Conservation (phyloP, 2,113 vertebrate genomes). For the Copsychus sechellarum region DNA sequence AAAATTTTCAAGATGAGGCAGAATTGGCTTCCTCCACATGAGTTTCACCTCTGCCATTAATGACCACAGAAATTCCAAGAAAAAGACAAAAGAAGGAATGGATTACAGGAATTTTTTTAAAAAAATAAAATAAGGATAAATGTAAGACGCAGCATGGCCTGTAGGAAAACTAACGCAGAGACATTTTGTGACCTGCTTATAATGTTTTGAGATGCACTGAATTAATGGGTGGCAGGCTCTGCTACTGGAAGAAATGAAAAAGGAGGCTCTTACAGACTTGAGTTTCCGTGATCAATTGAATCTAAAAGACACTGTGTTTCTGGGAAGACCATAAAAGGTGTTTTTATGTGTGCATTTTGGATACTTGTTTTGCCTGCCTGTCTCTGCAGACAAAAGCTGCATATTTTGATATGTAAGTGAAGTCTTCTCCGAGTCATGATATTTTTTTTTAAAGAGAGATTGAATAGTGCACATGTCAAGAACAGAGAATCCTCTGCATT, state of each 20-base stretch:
- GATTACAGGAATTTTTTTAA: not conserved
- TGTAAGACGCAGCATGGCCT: not conserved
- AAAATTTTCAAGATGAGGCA: not conserved
- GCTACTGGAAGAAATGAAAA: not conserved
- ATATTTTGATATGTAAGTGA: constrained; percentile 61
- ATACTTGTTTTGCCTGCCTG: constrained; percentile 48
- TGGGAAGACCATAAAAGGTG: not conserved
- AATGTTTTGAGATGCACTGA: not conserved
- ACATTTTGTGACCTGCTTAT: not conserved
- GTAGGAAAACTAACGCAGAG: not conserved
- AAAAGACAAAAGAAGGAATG: not conserved
- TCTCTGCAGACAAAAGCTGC: constrained; percentile 53
- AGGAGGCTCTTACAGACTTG: not conserved
- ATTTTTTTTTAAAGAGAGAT: constrained; percentile 46
- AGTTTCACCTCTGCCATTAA: not conserved
- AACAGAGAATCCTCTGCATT: constrained; percentile 74
- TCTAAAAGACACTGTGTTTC: constrained; percentile 16
- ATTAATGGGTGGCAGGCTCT: not conserved
- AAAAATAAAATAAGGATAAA: not conserved
- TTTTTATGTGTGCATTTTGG: constrained; percentile 15
- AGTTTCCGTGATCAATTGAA: not conserved
- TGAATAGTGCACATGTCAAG: constrained; percentile 68
- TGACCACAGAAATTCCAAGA: not conserved
- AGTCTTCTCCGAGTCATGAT: constrained; percentile 46
- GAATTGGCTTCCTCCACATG: not conserved